Evolutionary conservation across 2,113 vertebrate species (phyloP).

Genomic region (Oenanthe melanoleuca): DNA sequence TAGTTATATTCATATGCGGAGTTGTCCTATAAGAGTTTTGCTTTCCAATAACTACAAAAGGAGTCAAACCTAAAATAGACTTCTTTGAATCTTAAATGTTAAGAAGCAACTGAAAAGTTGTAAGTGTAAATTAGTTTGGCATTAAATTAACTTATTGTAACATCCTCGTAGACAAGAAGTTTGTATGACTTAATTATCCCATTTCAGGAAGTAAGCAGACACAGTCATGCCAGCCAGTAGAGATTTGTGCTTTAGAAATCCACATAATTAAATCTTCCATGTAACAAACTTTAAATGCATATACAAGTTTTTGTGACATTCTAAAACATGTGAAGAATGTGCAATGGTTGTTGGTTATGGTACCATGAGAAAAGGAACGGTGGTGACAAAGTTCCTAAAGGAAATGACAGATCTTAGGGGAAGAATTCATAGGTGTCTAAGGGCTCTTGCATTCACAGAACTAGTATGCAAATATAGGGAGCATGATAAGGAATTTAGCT

Average conservation of each 20-base stretch:
- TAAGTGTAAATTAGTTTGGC: not conserved
- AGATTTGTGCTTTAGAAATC: not conserved
- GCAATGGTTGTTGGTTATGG: not conserved
- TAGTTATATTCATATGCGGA: not conserved
- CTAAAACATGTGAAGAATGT: not conserved
- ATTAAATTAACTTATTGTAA: not conserved
- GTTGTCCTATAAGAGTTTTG: not conserved
- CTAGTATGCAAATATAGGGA: not conserved
- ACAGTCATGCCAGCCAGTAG: not conserved
- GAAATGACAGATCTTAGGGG: not conserved
- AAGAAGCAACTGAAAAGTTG: not conserved
- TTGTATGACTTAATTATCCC: not conserved
- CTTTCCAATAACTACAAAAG: not conserved
- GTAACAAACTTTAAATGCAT: not conserved
- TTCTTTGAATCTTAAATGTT: not conserved
- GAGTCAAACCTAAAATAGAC: not conserved
- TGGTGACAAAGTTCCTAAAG: not conserved
- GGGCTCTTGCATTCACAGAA: not conserved
- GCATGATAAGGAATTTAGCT: not conserved
- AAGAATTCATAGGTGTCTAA: not conserved
- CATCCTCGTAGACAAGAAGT: not conserved
- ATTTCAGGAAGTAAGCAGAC: not conserved
- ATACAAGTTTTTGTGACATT: not conserved
- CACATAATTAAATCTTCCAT: not conserved
- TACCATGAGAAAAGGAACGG: fast-evolving